These are phyloP conservation scores for Mesoligia furuncula DNA, from an alignment of 2,888 invertebrate species.

Conservation along the genomic window DNA sequence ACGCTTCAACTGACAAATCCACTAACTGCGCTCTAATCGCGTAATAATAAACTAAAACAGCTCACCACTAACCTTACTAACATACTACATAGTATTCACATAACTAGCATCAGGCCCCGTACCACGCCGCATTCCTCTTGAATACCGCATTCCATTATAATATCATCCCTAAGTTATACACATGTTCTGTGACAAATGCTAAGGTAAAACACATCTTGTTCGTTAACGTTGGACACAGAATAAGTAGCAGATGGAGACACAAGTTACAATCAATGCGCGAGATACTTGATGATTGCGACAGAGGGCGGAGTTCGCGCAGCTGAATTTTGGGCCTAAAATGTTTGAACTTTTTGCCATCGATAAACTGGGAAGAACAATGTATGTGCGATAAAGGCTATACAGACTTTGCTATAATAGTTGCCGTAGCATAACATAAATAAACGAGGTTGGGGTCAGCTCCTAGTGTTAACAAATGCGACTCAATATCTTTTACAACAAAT, in stretches of 20 bases:
- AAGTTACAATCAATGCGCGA: neutral
- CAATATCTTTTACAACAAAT: neutral
- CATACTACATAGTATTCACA: constrained; percentile 34
- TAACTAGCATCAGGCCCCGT: constrained; percentile 37
- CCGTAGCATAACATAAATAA: neutral
- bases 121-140: constrained; percentile 36
- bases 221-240: constrained; percentile 29
- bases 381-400: neutral
- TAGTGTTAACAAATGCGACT: neutral
- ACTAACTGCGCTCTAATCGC: constrained; percentile 23
- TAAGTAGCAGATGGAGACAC: constrained; percentile 11
- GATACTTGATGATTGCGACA: neutral
- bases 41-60: constrained; percentile 32
- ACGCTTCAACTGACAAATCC: constrained; percentile 12
- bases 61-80: constrained; percentile 29
- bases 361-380: neutral
- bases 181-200: constrained; percentile 56
- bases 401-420: neutral
- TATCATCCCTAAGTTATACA: constrained; percentile 59
- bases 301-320: neutral
- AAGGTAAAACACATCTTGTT: constrained; percentile 50
- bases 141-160: constrained; percentile 56
- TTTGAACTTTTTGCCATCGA: neutral
- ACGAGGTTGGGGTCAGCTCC: neutral
- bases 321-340: neutral